These are phyloP conservation scores for Plebejus melissa DNA, from an alignment of 2,888 invertebrate genomes.

Conservation along the genomic window DNA sequence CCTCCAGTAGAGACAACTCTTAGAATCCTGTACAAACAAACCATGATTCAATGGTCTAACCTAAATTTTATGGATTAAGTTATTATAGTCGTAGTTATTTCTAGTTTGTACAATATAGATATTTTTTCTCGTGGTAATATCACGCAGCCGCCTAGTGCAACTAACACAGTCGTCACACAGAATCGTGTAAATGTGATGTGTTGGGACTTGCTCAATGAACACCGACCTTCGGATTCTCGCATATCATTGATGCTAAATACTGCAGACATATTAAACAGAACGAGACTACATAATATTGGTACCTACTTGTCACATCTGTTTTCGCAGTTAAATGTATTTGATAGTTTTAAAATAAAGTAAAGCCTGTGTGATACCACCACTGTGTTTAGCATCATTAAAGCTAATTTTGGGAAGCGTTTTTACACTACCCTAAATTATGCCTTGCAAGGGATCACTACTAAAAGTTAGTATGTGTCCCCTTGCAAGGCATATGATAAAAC, in stretches of 20 bases:
- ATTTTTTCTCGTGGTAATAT: neutral
- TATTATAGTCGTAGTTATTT: too few relatives aligned
- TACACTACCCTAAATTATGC: too few relatives aligned
- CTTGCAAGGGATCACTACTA: too few relatives aligned
- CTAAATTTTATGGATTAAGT: neutral
- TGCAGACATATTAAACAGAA: neutral
- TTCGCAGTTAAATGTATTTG: neutral
- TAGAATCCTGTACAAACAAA: conserved; percentile 11
- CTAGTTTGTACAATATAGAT: too few relatives aligned
- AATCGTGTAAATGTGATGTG: conserved; percentile 2
- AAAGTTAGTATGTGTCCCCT: too few relatives aligned
- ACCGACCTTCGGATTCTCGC: conserved; percentile 3
- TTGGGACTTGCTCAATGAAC: conserved; percentile 4
- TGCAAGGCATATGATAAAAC: too few relatives aligned
- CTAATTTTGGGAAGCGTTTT: too few relatives aligned
- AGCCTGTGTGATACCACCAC: too few relatives aligned
- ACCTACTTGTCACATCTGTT: neutral
- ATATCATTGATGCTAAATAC: conserved; percentile 3
- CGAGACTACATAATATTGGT: neutral
- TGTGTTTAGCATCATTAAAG: too few relatives aligned
- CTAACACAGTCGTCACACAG: neutral
- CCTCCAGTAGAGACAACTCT: neutral
- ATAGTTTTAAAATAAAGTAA: too few relatives aligned
- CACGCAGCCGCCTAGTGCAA: neutral
- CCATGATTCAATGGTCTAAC: neutral